These are phyloP conservation scores for Crotophaga sulcirostris DNA, from an alignment of 2,113 vertebrate genomes.

Conservation along the genomic window DNA sequence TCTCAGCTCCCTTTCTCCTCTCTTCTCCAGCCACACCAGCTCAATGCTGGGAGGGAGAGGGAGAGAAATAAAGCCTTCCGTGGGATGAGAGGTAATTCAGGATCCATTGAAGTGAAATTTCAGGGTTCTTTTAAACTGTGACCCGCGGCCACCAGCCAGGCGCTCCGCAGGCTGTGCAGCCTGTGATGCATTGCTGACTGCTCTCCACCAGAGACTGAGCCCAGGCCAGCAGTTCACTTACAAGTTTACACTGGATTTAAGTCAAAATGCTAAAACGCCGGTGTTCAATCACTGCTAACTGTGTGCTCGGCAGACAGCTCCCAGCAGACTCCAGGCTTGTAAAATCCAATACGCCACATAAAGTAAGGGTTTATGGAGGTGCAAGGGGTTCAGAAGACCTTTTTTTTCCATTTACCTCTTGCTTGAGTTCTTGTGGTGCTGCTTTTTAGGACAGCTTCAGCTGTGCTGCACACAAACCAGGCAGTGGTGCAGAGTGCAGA, in stretches of 20 bases:
- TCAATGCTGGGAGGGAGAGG: neutral
- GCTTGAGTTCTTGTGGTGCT: neutral
- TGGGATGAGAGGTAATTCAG: conserved; percentile 25
- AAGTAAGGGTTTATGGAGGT: conserved; percentile 26
- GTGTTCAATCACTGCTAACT: conserved; percentile 59
- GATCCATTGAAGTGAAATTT: conserved; percentile 7
- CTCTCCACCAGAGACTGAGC: conserved; percentile 46
- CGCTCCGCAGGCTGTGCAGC: neutral
- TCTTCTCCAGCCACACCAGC: neutral
- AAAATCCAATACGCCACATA: conserved; percentile 44
- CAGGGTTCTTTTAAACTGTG: conserved; percentile 53
- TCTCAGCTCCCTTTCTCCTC: conserved; percentile 3
- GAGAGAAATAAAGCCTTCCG: neutral
- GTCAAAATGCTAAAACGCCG: conserved; percentile 56
- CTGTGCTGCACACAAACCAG: neutral
- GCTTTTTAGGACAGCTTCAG: neutral
- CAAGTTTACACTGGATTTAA: conserved; percentile 64
- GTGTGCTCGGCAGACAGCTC: conserved; percentile 53
- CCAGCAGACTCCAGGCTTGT: conserved; percentile 38
- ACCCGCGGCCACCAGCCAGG: neutral
- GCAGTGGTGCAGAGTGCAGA: neutral
- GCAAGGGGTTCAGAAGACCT: neutral
- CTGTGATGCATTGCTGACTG: conserved; percentile 40
- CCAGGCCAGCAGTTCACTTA: conserved; percentile 44
- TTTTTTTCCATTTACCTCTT: neutral